A percentile compares a stretch with the other conserved stretches of the same genome.
Evolutionary conservation across 2,797 vertebrate species (phyloP).

Genomic region (Protonibea diacanthus): DNA sequence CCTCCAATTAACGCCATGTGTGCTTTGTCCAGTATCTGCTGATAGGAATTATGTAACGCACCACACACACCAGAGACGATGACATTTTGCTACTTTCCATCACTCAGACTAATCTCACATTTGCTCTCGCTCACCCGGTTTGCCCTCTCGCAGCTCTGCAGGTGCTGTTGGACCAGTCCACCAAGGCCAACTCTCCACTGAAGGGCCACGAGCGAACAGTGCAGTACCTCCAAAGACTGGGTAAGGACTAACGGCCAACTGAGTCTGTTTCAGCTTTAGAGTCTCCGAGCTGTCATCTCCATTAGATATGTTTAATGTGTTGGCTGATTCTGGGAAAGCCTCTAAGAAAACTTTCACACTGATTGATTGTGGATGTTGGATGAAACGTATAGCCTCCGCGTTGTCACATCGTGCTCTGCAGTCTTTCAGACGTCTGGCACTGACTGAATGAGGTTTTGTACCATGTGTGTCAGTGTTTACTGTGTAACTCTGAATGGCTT

Average conservation of each 20-base stretch:
- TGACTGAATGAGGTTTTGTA: background rate
- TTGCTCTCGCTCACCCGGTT: conserved; percentile 3
- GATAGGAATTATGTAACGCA: conserved; percentile 38
- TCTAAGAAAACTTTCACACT: conserved; percentile 25
- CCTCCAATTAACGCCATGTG: conserved; percentile 32
- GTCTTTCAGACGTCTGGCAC: background rate
- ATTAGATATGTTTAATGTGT: background rate
- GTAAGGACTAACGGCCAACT: conserved; percentile 75
- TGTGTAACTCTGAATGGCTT: background rate
- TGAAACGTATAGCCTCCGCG: background rate
- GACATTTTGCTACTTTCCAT: conserved; percentile 27
- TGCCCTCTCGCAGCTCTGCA: conserved; percentile 87
- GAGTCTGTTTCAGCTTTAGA: background rate
- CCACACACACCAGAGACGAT: conserved; percentile 5
- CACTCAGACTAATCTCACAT: conserved; percentile 9
- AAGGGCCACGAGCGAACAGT: conserved; percentile 99
- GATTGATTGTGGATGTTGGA: conserved; percentile 31
- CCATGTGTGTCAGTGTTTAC: background rate
- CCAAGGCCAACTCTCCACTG: conserved; percentile 98
- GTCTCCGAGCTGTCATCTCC: background rate
- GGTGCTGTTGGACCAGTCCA: conserved; percentile 97
- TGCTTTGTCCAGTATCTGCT: conserved; percentile 28
- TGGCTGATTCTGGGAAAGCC: conserved; percentile 13
- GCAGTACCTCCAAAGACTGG: conserved; percentile 96
- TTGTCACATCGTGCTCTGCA: background rate